Evolutionary conservation across 2,113 vertebrate species (phyloP).

Genomic region (Neotoma lepida): DNA sequence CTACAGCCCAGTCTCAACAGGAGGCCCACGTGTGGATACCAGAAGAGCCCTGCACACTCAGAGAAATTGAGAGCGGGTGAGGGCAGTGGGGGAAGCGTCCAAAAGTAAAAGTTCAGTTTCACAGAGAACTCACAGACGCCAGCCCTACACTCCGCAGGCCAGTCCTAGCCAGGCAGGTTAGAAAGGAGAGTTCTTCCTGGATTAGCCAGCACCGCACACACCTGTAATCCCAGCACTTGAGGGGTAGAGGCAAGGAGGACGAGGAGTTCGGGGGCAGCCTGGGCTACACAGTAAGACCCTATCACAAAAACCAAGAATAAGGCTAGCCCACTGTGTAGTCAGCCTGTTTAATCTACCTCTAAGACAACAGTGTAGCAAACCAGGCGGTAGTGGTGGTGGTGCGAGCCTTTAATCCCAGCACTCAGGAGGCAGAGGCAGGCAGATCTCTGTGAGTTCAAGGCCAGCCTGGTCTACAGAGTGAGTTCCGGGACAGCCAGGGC

Average conservation of each 20-base stretch:
- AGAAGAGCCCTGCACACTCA: background rate
- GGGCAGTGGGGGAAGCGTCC: background rate
- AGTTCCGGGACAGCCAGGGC: background rate
- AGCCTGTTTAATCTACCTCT: background rate
- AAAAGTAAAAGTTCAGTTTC: constrained; percentile 62
- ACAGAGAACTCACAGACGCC: background rate
- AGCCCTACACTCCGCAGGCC: rapidly evolving
- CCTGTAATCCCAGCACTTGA: background rate
- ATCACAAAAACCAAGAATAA: background rate
- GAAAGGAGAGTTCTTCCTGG: background rate
- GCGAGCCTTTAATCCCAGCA: background rate
- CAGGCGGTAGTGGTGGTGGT: background rate
- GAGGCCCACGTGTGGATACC: background rate
- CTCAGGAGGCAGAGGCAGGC: background rate
- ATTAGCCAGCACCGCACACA: background rate
- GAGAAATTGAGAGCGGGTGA: background rate
- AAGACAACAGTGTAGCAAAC: background rate
- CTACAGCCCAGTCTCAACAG: background rate
- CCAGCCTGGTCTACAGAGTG: background rate
- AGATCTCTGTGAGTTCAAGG: background rate
- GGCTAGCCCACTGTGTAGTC: background rate
- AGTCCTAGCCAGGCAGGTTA: background rate
- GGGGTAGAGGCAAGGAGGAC: background rate
- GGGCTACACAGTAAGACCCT: background rate
- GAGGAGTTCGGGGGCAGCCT: background rate